Percentiles rank a stretch among this genome's conserved stretches.
phyloP scores from a whole-genome alignment of 2,888 invertebrate genomes.

The Synergus laeviventris region DNA sequence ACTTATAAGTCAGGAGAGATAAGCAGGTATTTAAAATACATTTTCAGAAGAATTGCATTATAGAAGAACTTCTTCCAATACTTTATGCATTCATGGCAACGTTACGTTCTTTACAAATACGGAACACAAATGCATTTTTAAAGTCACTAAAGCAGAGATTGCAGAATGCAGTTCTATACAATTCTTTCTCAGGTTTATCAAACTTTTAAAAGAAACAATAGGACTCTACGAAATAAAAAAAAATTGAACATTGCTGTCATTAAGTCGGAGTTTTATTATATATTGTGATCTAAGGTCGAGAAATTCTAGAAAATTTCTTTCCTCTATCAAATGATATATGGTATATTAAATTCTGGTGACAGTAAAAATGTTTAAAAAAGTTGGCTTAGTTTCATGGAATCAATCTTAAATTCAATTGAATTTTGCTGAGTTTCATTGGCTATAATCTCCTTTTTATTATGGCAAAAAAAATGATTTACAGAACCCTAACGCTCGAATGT shows the following conservation, averaged over 20 bases:
- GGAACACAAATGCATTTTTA: neutral
- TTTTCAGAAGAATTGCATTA: slow-evolving; percentile 19
- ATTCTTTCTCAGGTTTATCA: neutral
- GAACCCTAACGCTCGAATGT: slow-evolving; percentile 15
- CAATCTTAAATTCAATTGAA: too few species aligned
- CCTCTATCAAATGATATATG: too few species aligned
- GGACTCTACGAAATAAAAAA: too few species aligned
- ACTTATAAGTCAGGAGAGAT: slow-evolving; percentile 1
- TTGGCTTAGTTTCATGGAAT: too few species aligned
- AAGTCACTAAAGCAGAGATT: neutral
- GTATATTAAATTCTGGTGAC: too few species aligned
- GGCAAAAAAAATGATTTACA: neutral
- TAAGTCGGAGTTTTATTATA: too few species aligned
- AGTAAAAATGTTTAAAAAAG: too few species aligned
- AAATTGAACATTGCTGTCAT: too few species aligned
- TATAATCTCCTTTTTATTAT: too few species aligned
- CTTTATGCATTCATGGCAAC: neutral
- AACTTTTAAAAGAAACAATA: neutral
- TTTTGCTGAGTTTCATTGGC: too few species aligned
- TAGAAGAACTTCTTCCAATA: neutral
- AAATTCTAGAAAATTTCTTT: too few species aligned
- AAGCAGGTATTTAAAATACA: slow-evolving; percentile 17
- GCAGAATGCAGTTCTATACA: neutral
- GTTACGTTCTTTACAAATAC: neutral
- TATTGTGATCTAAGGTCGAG: too few species aligned